Base-by-base conservation (phyloP, 2,797 vertebrate species). In the Cyclopterus lumpus region DNA sequence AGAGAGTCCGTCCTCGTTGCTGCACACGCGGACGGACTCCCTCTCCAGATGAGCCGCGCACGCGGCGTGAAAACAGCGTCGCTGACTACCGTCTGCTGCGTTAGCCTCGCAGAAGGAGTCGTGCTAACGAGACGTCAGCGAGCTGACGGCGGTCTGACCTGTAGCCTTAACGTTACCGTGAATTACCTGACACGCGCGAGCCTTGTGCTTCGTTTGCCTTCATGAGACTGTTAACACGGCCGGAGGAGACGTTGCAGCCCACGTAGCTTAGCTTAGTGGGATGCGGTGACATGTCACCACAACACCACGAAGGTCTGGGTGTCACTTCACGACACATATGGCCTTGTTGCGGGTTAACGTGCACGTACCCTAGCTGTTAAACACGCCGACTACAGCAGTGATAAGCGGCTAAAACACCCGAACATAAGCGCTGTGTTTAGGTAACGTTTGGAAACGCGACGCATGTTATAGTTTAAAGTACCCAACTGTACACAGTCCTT, bases 61-160 rank as follows among this genome's bases (percentile, higher is more conserved):
- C 0, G 59, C 28, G 69, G 66, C 48, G n/a, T 18, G 48, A 16
- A 6, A 4, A 11, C 5, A 66, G 60, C 80, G 38, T 32, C 64
- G 75, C 77, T 89, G 57, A 70, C 60, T 90, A 57, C 67, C 32
- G 53, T 34, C 11, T 12, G 11, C 65, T 16, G 49, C 42, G 46
- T 51, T 75, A 85, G 67, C 70, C 24, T 67, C 55, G 26, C 22
- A 75, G 54, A 57, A 46, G 44, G 70, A 78, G 55, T 36, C 12
- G 0, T 14, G 77, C 67, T 77, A 73, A 64, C 62, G 5, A 7
- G 1, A 5, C 10, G n/a, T 70, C 61, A 57, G 36, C 42, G 6
- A 20, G 44, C 44, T 46, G 59, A n/a, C 53, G 55, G 68, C 40
- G 40, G 24, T 51, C 20, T 26, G 9, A 42, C 8, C 60, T 24